Evolutionary conservation across 2,797 vertebrate species (phyloP).

Genomic region (Carapus acus): DNA sequence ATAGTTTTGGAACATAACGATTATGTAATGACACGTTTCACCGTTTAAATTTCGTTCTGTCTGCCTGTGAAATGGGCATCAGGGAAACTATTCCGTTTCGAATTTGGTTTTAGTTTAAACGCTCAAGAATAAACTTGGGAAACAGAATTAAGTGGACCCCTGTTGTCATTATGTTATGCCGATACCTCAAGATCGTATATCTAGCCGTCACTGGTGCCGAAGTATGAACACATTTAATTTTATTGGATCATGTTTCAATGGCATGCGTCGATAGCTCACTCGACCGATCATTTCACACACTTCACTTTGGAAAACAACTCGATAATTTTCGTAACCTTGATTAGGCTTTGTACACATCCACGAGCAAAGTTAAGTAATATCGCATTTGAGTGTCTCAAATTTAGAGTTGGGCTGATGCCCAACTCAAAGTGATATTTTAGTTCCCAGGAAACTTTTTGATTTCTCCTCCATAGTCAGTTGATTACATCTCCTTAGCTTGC

Average conservation of each 20-base stretch:
- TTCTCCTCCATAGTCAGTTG: too few species aligned
- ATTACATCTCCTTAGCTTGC: too few species aligned
- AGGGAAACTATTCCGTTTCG: slow-evolving; percentile 2
- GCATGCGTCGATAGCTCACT: slow-evolving; percentile 38
- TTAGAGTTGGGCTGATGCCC: too few species aligned
- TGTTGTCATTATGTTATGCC: too few species aligned
- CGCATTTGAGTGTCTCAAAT: too few species aligned
- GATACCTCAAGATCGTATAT: too few species aligned
- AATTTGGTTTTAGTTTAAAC: slow-evolving; percentile 8
- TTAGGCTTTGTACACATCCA: too few species aligned
- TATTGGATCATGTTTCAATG: slow-evolving; percentile 60
- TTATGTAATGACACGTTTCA: not conserved
- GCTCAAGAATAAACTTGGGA: not conserved
- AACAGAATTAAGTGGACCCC: slow-evolving; percentile 9
- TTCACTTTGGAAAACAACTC: slow-evolving; percentile 12
- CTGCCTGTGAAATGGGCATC: not conserved
- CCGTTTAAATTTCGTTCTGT: rapidly evolving
- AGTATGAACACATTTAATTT: too few species aligned
- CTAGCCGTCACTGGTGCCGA: too few species aligned
- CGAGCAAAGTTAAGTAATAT: too few species aligned
- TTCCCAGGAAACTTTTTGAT: too few species aligned
- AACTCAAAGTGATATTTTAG: too few species aligned
- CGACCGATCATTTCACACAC: slow-evolving; percentile 16
- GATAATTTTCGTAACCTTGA: not conserved
- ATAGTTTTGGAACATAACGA: not conserved